Base-by-base conservation (phyloP, 2,888 invertebrate genomes). In the Augiades crinisus region DNA sequence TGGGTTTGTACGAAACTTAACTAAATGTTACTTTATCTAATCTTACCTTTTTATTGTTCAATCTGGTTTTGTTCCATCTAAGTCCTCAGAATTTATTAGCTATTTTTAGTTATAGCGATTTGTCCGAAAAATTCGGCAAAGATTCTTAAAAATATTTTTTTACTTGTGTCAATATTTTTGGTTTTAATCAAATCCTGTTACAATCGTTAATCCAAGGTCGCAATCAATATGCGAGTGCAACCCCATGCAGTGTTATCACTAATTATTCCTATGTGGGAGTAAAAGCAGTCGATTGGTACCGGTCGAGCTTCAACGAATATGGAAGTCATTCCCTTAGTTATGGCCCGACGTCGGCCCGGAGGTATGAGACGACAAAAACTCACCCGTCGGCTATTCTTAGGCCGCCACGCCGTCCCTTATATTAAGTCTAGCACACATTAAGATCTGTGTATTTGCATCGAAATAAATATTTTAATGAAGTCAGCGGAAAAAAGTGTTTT, bases 321-420 rank as follows among this genome's bases (percentile, higher is more conserved):
- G 69, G 70, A 56, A 63, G 64, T 60, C 65, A 65, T 66, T 67
- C 66, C 65, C 56, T 58, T 61, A 57, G 68, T 71, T 66, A 68
- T 69, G 53, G 56, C 59, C 58, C 62, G 64, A 5, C 67, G 47
- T 65, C 56, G 63, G 65, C 72, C 74, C 31, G 57, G 55, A 54
- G 72, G 74, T 74, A 77, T 75, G 74, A 49, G 21, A 65, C 59
- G 65, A 72, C 72, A 83, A 82, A 83, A 84, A 82, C 68, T 70
- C 60, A 67, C 60, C 67, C 62, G 71, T 70, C 72, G 65, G 65
- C 74, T 78, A 79, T 79, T 78, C 78, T 75, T 72, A 69, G 70
- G 61, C 59, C 47, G 45, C 70, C 70, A 70, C 68, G 65, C 65
- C 36, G 21, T 13, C 14, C 17, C 24, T 16, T 24, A 14, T 49